These are phyloP conservation scores for Corythoichthys haematopterus DNA, from an alignment of 2,113 vertebrate species.

Conservation along the genomic window DNA sequence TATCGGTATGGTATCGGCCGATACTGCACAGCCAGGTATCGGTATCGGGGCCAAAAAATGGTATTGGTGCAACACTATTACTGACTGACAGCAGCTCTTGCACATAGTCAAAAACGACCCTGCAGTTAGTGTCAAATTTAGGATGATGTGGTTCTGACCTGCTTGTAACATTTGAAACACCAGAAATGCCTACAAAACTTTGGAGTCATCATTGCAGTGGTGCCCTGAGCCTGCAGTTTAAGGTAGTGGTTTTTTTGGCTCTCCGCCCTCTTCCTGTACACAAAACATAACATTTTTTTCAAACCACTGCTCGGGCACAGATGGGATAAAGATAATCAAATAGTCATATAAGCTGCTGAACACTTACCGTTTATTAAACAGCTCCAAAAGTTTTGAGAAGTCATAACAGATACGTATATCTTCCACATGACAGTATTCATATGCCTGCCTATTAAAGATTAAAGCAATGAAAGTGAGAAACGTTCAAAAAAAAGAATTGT, in stretches of 20 bases:
- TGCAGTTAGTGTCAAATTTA: too few species aligned
- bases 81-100: too few species aligned
- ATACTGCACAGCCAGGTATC: too few species aligned
- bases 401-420: neutral
- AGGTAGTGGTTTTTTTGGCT: neutral
- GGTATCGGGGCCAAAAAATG: too few species aligned
- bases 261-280: neutral
- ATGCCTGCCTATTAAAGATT: conserved; percentile 1
- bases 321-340: neutral
- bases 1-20: too few species aligned
- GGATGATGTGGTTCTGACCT: neutral
- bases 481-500: neutral
- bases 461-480: neutral
- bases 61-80: too few species aligned
- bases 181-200: neutral
- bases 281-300: neutral
- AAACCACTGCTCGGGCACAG: neutral
- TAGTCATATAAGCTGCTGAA: neutral
- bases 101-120: too few species aligned
- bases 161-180: neutral
- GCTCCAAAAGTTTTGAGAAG: neutral
- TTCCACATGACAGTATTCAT: neutral
- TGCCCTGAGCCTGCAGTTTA: neutral
- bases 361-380: conserved; percentile 1
- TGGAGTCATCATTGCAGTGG: neutral